Base-by-base conservation (phyloP, 2,113 vertebrate genomes). In the Atractosteus spatula region DNA sequence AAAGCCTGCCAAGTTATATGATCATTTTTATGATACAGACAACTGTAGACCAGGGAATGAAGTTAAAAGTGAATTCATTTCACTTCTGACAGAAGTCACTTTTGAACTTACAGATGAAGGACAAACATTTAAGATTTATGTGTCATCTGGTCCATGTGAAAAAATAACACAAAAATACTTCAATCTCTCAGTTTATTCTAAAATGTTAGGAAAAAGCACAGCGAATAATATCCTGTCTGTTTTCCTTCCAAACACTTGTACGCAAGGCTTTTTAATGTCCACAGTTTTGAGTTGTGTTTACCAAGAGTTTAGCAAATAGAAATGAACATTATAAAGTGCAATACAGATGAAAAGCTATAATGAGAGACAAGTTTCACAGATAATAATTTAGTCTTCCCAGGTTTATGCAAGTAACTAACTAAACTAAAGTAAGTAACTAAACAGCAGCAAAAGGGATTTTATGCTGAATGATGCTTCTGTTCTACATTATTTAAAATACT, bases 31-130 rank as follows among this genome's bases (percentile, higher is more conserved):
- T 17, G 41, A 55, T 43, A 65, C 7, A 42, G 61, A 65, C 42
- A 51, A 43, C 43, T 47, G 42, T 1, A 41, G 59, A 47, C 69
- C n/a, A 16, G n/a, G 41, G 13, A 14, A 55, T n/a, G 12, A 41
- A 7, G 14, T 17, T 55, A 42, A 59, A 59, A 72, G 7, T 66
- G 63, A 43, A 59, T 72, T 66, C 13, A 55, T 66, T 66, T 55
- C 7, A 47, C 41, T n/a, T 11, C 51, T 8, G 41, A 55, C 62
- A 57, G 41, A 44, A 55, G 62, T 42, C 63, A 72, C 51, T 64
- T 55, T 72, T 72, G 62, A 66, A 43, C 41, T n/a, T 66, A 17
- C n/a, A 44, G 64, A 72, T 11, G 55, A 66, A 66, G 63, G 71
- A 44, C 41, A 67, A 57, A 6, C 51, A 57, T 44, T 17, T 54